Evolutionary conservation across 2,113 vertebrate genomes (phyloP), one percentile per base, ranked within the genome.

Genomic region (Paramisgurnus dabryanus): DNA sequence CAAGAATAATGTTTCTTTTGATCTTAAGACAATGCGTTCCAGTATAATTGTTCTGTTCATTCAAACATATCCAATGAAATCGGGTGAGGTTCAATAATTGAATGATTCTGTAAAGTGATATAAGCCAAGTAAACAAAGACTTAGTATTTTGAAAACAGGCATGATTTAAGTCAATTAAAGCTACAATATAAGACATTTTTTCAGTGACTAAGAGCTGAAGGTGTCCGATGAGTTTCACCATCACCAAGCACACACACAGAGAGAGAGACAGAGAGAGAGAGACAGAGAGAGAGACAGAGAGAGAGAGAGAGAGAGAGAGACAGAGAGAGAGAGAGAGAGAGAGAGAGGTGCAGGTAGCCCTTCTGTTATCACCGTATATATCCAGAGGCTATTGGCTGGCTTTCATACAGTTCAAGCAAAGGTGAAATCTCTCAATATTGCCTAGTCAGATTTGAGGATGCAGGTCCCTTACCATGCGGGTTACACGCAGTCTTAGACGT

Each of bases 291-390:
- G 27, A 45, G 13, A 18, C 22, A 34, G 27, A 34, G 27, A 34
- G 27, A 34, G 27, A 34, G 27, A 34, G 27, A 34, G 27, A 34
- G 27, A 34, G 27, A 27, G 27, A 27, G 27, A 27, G 27, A 27
- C 1, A 27, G 27, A 27, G 27, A 27, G 27, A 27, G 27, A 34
- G 27, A 34, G 27, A 34, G 27, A 34, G 27, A 34, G 27, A 34
- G 27, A 34, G 27, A 45, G 13, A 18, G 1, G 13, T 49, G 2
- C 70, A 74, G 71, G 17, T 67, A 63, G 18, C 5, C 10, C 64
- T 47, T 34, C n/a, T 79, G 50, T 85, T 79, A 83, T 85, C 70
- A 79, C 27, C 70, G 27, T 34, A 34, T 34, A 53, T 64, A 67
- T 18, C 47, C 27, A 4, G 1, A 41, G 12, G 8, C 71, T 40